phyloP scores from a whole-genome alignment of 2,113 vertebrate species.

The Dipodomys spectabilis region DNA sequence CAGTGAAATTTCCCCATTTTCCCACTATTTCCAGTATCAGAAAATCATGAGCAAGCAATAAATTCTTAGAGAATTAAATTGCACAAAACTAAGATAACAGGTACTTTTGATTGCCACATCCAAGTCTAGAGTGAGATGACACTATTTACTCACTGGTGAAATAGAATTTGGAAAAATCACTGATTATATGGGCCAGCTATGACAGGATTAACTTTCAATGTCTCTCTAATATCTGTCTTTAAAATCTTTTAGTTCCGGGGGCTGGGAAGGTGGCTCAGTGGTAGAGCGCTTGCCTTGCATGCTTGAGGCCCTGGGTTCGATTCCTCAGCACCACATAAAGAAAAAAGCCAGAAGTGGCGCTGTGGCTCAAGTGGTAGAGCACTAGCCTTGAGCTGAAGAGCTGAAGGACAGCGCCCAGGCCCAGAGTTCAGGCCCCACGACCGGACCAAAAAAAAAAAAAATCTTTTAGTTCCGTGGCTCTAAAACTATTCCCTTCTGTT shows the following conservation, averaged over 20 bases:
- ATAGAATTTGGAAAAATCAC: not conserved
- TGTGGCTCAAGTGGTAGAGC: no score
- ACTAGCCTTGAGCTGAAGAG: no score
- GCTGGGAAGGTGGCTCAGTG: no score
- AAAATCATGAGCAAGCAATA: not conserved
- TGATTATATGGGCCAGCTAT: not conserved
- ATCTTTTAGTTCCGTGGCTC: not conserved
- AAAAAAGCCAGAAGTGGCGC: no score
- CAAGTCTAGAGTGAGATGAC: not conserved
- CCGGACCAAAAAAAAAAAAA: no score
- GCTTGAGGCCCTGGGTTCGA: no score
- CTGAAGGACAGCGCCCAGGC: no score
- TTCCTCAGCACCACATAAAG: no score
- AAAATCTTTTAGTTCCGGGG: not conserved
- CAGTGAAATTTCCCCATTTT: not conserved
- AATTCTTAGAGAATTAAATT: not conserved
- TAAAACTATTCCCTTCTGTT: not conserved
- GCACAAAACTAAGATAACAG: not conserved
- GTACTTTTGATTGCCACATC: not conserved
- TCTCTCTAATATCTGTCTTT: not conserved
- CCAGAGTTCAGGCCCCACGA: no score
- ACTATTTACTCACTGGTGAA: not conserved
- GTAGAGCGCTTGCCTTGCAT: no score
- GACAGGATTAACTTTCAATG: not conserved
- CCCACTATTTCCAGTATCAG: no score